Base-by-base conservation (phyloP, 2,113 vertebrate species). In the Setophaga kirtlandii region DNA sequence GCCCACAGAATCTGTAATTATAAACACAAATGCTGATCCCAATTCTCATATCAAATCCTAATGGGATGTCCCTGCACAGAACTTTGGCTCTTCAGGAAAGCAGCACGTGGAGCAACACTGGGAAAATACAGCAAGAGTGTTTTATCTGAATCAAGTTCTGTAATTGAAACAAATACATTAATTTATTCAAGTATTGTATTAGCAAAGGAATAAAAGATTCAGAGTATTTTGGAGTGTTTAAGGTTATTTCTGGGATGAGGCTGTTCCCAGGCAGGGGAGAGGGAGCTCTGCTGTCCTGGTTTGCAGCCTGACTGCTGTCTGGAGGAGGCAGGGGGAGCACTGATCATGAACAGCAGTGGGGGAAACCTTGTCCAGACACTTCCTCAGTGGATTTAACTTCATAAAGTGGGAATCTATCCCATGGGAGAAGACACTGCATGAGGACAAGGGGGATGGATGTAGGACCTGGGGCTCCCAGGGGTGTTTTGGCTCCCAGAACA, bases 341-440 rank as follows among this genome's bases (percentile, higher is more conserved):
- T 19, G 53, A 33, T 22, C 16, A 6, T 1, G 4, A 89, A 28
- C 44, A 91, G 75, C 58, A 52, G 47, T 0, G 1, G 28, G 77
- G 39, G 50, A 90, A 83, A 55, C 71, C 28, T 49, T 39, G 11
- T 33, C 39, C 46, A 75, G 30, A 25, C 3, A 4, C 6, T 18
- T 47, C 59, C n/a, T 74, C 8, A 33, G 35, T 17, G 15, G 46
- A n/a, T 89, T 93, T 62, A 50, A 68, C 25, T 44, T 16, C 60
- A 83, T 55, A 4, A 53, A 70, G 47, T 11, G 47, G n/a, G 73
- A 65, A 89, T 6, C 24, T 30, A 23, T 23, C 7, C 8, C 70
- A 30, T 0, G 1, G 41, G 28, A 87, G 31, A n/a, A 63, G 67
- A 42, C 10, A 11, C 33, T 21, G 13, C 0, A 0, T 5, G 39